These are phyloP conservation scores for Clamator glandarius DNA, from an alignment of 2,797 vertebrate genomes.

Conservation along the genomic window DNA sequence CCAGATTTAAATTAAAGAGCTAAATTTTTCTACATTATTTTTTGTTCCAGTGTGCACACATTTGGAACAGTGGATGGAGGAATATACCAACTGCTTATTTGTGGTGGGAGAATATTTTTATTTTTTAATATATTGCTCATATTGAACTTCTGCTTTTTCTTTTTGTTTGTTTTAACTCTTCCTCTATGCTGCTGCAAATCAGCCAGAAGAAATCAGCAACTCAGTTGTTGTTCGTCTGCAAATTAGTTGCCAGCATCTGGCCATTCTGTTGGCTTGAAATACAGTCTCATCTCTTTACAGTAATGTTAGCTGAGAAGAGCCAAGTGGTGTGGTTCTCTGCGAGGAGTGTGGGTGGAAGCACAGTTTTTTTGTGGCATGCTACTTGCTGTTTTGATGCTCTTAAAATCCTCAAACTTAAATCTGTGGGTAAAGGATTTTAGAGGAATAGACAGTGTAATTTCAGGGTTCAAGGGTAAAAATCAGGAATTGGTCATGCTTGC, in stretches of 20 bases:
- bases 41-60: background rate
- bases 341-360: background rate
- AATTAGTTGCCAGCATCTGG: constrained; percentile 26
- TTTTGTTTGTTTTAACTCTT: background rate
- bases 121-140: background rate
- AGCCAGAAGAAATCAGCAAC: constrained; percentile 17
- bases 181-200: background rate
- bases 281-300: background rate
- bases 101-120: background rate
- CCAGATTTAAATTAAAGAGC: constrained; percentile 7
- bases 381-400: background rate
- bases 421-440: background rate
- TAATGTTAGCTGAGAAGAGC: background rate
- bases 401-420: background rate
- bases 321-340: background rate
- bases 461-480: background rate
- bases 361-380: background rate
- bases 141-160: background rate
- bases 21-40: background rate
- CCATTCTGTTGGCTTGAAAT: constrained; percentile 33
- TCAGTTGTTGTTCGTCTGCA: constrained; percentile 22
- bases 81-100: background rate
- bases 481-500: background rate
- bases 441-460: background rate
- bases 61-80: background rate